Percentiles rank a stretch among this genome's conserved stretches.
phyloP scores from a whole-genome alignment of 2,113 vertebrate genomes.

The Calonectris borealis region DNA sequence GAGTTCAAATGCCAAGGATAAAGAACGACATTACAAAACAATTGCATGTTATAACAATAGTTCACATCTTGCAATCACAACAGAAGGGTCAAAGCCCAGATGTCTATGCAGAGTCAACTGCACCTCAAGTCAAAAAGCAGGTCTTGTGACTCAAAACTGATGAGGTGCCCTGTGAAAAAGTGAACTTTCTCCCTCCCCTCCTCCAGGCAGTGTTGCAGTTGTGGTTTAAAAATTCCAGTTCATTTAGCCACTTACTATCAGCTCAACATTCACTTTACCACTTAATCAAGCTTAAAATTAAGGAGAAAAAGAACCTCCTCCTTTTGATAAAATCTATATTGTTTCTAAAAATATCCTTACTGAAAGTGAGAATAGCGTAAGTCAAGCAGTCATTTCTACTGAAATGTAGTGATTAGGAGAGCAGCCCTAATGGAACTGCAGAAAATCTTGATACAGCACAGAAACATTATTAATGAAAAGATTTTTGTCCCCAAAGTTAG shows the following conservation, averaged over 20 bases:
- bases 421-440: neutral
- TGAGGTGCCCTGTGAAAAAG: neutral
- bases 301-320: neutral
- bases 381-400: neutral
- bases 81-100: neutral
- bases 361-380: neutral
- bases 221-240: neutral
- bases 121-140: neutral
- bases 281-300: neutral
- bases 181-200: too few species aligned
- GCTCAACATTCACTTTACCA: neutral
- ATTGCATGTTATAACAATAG: neutral
- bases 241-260: neutral
- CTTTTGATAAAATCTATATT: neutral
- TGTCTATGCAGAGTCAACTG: neutral
- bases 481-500: neutral
- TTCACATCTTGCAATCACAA: neutral
- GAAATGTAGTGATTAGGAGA: neutral
- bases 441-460: neutral
- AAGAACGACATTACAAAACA: neutral
- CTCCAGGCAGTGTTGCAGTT: neutral
- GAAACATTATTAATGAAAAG: neutral
- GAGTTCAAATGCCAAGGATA: neutral
- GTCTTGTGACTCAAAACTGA: neutral
- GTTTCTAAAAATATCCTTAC: neutral